phyloP scores from a whole-genome alignment of 2,888 invertebrate genomes.

The Emmelina monodactyla region DNA sequence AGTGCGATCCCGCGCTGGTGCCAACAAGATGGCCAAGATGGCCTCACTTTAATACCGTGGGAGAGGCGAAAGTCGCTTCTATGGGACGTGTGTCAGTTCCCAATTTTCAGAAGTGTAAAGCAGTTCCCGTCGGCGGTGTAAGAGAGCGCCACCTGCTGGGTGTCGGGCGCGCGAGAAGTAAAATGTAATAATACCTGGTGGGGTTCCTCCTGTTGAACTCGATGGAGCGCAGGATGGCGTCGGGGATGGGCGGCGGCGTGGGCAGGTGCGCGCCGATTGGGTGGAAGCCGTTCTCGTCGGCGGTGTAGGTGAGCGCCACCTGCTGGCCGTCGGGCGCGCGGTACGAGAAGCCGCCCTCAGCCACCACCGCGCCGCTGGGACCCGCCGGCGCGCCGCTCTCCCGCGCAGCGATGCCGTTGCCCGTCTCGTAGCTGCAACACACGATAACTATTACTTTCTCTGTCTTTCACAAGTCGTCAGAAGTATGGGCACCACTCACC shows the following conservation, averaged over 20 bases:
- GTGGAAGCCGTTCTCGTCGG: conserved; percentile 77
- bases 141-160: conserved; percentile 68
- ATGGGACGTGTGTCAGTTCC: too few relatives aligned
- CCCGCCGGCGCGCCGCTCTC: conserved; percentile 67
- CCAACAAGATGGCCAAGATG: too few relatives aligned
- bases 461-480: not conserved
- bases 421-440: conserved; percentile 67
- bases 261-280: conserved; percentile 70
- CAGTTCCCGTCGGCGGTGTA: conserved; percentile 79
- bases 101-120: too few relatives aligned
- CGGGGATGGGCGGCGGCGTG: conserved; percentile 62
- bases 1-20: too few relatives aligned
- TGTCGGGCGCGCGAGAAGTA: conserved; percentile 74
- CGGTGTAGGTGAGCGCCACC: conserved; percentile 71
- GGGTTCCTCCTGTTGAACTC: conserved; percentile 57
- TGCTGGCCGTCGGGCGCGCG: conserved; percentile 72
- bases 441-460: not conserved
- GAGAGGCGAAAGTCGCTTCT: too few relatives aligned
- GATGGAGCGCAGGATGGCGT: conserved; percentile 60
- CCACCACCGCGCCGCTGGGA: conserved; percentile 62
- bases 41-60: too few relatives aligned
- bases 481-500: too few relatives aligned
- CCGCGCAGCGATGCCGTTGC: conserved; percentile 70
- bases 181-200: too few relatives aligned
- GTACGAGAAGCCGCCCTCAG: conserved; percentile 72